Base-by-base conservation (phyloP, 2,888 invertebrate species). In the Antheraea yamamai region DNA sequence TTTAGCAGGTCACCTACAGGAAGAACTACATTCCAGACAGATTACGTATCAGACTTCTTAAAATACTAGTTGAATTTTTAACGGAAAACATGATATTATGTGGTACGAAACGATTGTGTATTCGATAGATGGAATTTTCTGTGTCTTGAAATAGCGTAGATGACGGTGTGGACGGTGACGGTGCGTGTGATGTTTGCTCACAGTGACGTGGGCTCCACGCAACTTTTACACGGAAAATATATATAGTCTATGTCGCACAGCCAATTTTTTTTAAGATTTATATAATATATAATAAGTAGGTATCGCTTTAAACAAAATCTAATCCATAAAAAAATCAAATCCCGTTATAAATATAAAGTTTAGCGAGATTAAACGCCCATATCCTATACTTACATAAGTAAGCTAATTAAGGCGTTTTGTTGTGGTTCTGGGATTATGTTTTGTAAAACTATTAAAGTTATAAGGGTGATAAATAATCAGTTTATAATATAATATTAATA, bases 111-210 rank as follows among this genome's bases (percentile, higher is more conserved):
- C 30, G 64, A 66, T 66, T 66, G 61, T 61, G 61, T 61, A 61
- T 47, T 14, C 68, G 68, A 66, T 51, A 72, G 58, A 47, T 74
- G 76, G 76, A 72, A 74, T 64, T 66, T 75, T 73, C 75, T 74
- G 51, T 74, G 61, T 66, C 71, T 64, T 75, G 75, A 80, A 80
- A 81, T 80, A 81, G 75, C 73, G 77, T 73, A 73, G 77, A 79
- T 81, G 82, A 82, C 81, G 80, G 75, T 64, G 74, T 74, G 77
- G 80, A 77, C 75, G 78, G 74, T 73, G 78, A 73, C 73, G 30
- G 74, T 79, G 80, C 77, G 80, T 79, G 78, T 64, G 78, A 47
- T 79, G 76, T 80, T 82, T 82, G 80, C 77, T 75, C 74, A 75
- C 74, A 70, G 73, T 81, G 81, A 80, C 79, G 80, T 77, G 71